phyloP scores from a whole-genome alignment of 1,140 invertebrate species.

The Drosophila saltans region DNA sequence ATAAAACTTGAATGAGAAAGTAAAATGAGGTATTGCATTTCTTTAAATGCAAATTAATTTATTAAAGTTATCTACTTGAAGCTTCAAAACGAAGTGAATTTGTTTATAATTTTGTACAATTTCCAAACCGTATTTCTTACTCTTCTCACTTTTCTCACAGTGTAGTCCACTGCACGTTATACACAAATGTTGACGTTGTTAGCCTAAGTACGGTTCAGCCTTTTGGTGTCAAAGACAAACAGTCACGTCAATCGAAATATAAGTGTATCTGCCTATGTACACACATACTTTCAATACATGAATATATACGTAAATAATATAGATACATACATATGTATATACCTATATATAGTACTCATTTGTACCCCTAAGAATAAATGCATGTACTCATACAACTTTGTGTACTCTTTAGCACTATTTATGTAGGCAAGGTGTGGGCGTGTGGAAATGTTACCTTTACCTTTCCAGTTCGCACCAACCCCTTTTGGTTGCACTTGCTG shows the following conservation, averaged over 20 bases:
- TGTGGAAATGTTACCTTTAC: background rate
- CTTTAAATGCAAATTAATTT: no score
- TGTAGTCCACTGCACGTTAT: background rate
- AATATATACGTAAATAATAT: no score
- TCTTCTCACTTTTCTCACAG: background rate
- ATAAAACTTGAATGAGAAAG: no score
- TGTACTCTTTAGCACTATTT: conserved; percentile 74
- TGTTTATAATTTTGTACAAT: no score
- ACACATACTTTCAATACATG: no score
- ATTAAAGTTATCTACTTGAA: no score
- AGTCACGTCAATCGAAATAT: conserved; percentile 57
- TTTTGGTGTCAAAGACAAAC: conserved; percentile 58
- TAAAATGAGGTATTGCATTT: no score
- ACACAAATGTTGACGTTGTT: conserved; percentile 36
- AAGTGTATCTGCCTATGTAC: conserved; percentile 18
- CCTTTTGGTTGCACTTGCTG: no score
- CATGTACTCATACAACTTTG: conserved; percentile 51
- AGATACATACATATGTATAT: no score
- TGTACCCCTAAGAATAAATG: background rate
- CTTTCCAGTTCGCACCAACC: background rate
- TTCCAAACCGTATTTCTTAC: no score
- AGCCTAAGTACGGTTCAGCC: conserved; percentile 67
- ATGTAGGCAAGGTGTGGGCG: conserved; percentile 35
- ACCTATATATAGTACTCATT: no score
- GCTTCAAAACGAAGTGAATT: no score